These are phyloP conservation scores for Aythya baeri DNA, from an alignment of 2,113 vertebrate genomes.

Conservation along the genomic window DNA sequence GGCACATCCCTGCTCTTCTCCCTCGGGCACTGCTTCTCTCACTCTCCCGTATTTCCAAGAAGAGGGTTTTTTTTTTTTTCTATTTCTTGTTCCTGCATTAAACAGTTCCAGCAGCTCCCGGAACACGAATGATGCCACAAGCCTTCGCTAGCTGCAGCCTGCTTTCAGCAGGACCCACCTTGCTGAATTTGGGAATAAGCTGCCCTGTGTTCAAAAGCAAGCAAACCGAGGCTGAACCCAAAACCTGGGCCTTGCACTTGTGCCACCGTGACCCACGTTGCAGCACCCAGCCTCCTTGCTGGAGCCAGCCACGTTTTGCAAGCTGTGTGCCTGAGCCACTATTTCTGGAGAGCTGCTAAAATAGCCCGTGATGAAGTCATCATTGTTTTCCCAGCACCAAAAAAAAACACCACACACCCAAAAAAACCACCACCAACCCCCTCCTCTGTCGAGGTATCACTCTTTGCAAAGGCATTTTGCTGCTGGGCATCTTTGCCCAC, in stretches of 20 bases:
- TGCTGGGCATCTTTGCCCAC: background rate
- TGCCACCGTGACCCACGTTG: background rate
- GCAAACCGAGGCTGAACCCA: background rate
- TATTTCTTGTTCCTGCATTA: background rate
- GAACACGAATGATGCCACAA: background rate
- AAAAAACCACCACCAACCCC: background rate
- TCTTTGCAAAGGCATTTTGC: background rate
- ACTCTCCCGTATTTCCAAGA: background rate
- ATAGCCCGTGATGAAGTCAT: slow-evolving; percentile 15
- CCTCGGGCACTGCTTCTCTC: background rate
- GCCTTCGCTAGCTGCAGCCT: background rate
- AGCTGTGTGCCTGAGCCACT: background rate
- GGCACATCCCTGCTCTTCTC: accelerated
- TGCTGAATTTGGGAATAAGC: background rate
- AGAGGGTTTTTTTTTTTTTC: background rate
- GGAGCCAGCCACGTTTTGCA: accelerated
- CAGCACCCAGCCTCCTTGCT: background rate
- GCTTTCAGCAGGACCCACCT: background rate
- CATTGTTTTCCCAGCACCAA: background rate
- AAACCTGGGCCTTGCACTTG: background rate
- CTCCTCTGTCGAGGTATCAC: background rate
- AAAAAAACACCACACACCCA: background rate
- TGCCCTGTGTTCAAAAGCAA: background rate
- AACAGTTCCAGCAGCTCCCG: background rate
- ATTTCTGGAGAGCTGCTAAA: slow-evolving; percentile 43